A percentile compares a stretch with the other conserved stretches of the same genome.
phyloP scores from a whole-genome alignment of 2,113 vertebrate species.

The Caranx ignobilis region DNA sequence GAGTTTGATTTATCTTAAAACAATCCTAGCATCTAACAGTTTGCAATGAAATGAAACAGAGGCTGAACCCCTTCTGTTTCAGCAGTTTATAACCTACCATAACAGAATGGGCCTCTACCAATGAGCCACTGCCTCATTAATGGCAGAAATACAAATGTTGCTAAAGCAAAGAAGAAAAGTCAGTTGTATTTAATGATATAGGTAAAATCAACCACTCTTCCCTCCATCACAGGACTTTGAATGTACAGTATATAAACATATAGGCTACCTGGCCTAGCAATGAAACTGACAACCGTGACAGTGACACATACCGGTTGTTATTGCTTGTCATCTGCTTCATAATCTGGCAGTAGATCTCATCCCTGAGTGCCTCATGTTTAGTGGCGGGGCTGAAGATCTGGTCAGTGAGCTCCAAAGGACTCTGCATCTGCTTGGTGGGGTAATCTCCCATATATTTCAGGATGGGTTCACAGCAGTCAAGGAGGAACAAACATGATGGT shows the following conservation, averaged over 20 bases:
- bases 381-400: slow-evolving; percentile 91
- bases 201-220: too few species aligned
- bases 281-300: background rate
- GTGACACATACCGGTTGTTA: slow-evolving; percentile 85
- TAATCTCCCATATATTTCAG: slow-evolving; percentile 99
- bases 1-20: background rate
- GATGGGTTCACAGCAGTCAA: slow-evolving; percentile 86
- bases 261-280: background rate
- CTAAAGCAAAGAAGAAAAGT: too few species aligned
- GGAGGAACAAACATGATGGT: slow-evolving; percentile 20
- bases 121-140: too few species aligned
- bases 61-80: too few species aligned
- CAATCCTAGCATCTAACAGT: too few species aligned
- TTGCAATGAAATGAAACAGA: too few species aligned
- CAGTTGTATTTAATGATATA: too few species aligned
- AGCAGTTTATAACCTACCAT: too few species aligned
- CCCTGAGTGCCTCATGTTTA: slow-evolving; percentile 84
- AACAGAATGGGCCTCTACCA: too few species aligned
- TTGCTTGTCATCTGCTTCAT: slow-evolving; percentile 96
- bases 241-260: too few species aligned
- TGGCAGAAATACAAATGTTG: too few species aligned
- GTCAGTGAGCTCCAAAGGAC: slow-evolving; percentile 89
- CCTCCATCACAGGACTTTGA: too few species aligned
- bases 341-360: slow-evolving; percentile 98
- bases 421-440: slow-evolving; percentile 89